Percentiles rank a stretch among this genome's conserved stretches.
These are phyloP conservation scores for Pipistrellus nathusii DNA, from an alignment of 2,797 vertebrate genomes.

Conservation along the genomic window DNA sequence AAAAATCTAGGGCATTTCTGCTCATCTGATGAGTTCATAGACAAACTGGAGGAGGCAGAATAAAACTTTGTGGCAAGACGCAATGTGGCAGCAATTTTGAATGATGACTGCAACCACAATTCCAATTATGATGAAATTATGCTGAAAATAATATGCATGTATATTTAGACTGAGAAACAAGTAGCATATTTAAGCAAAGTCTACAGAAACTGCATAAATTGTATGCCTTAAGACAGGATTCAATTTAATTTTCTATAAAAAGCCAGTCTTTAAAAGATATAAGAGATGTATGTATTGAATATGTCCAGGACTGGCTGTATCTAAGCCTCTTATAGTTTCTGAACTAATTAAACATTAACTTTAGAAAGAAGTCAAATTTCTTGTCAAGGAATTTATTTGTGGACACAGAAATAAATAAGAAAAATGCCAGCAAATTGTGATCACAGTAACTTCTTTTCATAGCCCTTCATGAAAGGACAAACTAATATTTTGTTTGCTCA, in stretches of 20 bases:
- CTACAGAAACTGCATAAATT: slow-evolving; percentile 4
- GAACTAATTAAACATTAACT: slow-evolving; percentile 31
- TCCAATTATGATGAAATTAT: slow-evolving; percentile 49
- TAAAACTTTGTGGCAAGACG: neutral
- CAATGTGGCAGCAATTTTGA: slow-evolving; percentile 56
- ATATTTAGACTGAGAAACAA: slow-evolving; percentile 55
- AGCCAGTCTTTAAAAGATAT: neutral
- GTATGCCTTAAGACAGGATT: slow-evolving; percentile 32
- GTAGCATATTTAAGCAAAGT: slow-evolving; percentile 51
- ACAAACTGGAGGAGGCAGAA: neutral
- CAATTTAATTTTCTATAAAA: slow-evolving; percentile 68
- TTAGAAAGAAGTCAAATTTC: slow-evolving; percentile 16
- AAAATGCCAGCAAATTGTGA: neutral
- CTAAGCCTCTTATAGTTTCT: neutral
- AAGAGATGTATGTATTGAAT: neutral
- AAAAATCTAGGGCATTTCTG: neutral
- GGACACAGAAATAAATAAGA: neutral
- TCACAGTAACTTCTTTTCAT: neutral
- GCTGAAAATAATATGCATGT: slow-evolving; percentile 49
- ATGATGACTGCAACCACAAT: neutral
- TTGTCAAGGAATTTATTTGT: neutral
- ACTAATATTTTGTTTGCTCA: neutral
- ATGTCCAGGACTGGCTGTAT: neutral
- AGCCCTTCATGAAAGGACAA: neutral
- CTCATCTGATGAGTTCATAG: slow-evolving; percentile 50